A percentile compares a stretch with the other conserved stretches of the same genome.
Conservation (phyloP, 2,888 invertebrate species). For the Lomographa bimaculata region DNA sequence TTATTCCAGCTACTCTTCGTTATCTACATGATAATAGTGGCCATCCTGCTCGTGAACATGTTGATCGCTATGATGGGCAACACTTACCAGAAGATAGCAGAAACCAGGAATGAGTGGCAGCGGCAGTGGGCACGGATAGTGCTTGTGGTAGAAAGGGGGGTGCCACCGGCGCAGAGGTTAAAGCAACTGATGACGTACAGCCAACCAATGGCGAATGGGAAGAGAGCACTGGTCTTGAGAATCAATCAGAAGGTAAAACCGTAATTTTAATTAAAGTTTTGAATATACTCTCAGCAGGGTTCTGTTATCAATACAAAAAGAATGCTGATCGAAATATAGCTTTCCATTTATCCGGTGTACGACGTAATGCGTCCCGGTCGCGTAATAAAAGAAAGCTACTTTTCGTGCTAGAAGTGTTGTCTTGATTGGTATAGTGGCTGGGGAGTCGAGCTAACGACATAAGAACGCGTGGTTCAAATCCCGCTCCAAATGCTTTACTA, state of each 20-base stretch:
- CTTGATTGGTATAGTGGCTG: too few relatives aligned
- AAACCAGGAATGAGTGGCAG: slow-evolving; percentile 99
- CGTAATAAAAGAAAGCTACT: too few relatives aligned
- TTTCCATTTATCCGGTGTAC: too few relatives aligned
- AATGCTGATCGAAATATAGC: too few relatives aligned
- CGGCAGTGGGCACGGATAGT: slow-evolving; percentile 99
- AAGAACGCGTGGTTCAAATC: too few relatives aligned
- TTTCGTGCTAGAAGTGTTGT: too few relatives aligned
- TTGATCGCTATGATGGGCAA: slow-evolving; percentile 99
- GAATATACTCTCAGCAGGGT: too few relatives aligned
- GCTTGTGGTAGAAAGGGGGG: slow-evolving; percentile 98
- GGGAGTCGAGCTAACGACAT: too few relatives aligned
- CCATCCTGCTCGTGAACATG: slow-evolving; percentile 97
- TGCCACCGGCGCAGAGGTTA: slow-evolving; percentile 93
- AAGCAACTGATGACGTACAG: slow-evolving; percentile 95
- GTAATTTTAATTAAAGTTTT: too few relatives aligned
- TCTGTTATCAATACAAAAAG: too few relatives aligned
- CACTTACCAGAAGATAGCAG: slow-evolving; percentile 98
- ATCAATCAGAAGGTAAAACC: slow-evolving; percentile 92
- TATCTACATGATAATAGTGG: slow-evolving; percentile 98
- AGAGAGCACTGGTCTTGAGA: slow-evolving; percentile 92
- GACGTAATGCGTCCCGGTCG: too few relatives aligned
- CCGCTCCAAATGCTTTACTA: too few relatives aligned
- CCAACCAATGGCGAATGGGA: slow-evolving; percentile 95
- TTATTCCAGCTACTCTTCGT: slow-evolving; percentile 92